Percentiles rank a stretch among this genome's conserved stretches.
These are phyloP conservation scores for Enteromius radiatus DNA, from an alignment of 2,797 vertebrate genomes.

Conservation along the genomic window DNA sequence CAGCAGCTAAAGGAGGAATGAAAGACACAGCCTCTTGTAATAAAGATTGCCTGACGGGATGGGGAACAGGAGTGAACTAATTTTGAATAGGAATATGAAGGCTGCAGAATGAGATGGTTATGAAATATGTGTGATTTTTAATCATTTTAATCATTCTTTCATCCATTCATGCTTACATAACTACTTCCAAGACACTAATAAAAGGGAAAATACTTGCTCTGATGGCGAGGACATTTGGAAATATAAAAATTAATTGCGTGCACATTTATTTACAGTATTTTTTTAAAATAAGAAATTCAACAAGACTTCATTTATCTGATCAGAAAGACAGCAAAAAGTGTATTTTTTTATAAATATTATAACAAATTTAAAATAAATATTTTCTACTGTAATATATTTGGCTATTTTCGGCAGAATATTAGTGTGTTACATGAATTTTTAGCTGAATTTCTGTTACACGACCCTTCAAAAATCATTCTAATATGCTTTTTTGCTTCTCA, in stretches of 20 bases:
- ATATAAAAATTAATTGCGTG: conserved; percentile 13
- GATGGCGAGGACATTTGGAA: not conserved
- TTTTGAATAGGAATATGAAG: conserved; percentile 43
- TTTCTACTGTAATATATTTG: not conserved
- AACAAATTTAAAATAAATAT: not conserved
- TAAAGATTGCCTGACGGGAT: conserved; percentile 44
- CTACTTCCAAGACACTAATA: not conserved
- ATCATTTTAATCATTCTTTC: not conserved
- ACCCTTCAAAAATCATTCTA: conserved; percentile 8
- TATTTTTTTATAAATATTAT: too few relatives aligned
- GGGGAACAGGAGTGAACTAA: conserved; percentile 43
- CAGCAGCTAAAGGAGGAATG: conserved; percentile 48
- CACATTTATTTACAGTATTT: not conserved
- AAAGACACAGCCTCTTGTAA: conserved; percentile 52
- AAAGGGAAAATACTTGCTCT: not conserved
- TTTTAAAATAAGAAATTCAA: not conserved
- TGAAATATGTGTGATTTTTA: not conserved
- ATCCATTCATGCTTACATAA: conserved; percentile 7
- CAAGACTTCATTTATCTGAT: not conserved
- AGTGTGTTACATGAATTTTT: too few relatives aligned
- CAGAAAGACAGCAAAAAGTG: not conserved
- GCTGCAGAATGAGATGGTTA: conserved; percentile 20
- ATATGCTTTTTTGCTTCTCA: not conserved
- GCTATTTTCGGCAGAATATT: too few relatives aligned
- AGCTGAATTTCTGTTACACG: not conserved